Evolutionary conservation across 2,113 vertebrate species (phyloP).

Genomic region (Cygnus buccinator): DNA sequence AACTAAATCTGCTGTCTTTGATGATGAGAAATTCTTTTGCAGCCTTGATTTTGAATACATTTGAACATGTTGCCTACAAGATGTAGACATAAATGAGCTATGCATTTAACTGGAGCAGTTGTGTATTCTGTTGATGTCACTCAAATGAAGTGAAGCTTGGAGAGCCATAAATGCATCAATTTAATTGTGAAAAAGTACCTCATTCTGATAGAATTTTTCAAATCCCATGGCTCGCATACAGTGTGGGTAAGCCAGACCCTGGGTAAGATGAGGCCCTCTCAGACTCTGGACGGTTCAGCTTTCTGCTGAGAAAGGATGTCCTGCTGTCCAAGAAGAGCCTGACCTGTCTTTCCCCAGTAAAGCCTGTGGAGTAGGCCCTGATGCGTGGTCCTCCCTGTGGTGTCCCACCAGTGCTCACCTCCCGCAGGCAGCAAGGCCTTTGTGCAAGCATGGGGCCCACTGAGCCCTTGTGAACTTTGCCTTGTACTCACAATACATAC

Average conservation of each 20-base stretch:
- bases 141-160: not conserved
- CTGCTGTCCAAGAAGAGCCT: not conserved
- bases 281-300: not conserved
- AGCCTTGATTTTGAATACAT: slow-evolving; percentile 54
- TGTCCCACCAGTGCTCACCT: not conserved
- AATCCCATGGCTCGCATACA: not conserved
- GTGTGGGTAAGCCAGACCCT: rapidly evolving
- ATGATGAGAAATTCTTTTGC: slow-evolving; percentile 35
- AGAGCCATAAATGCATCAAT: not conserved
- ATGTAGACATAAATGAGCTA: slow-evolving; percentile 51
- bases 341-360: not conserved
- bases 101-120: slow-evolving; percentile 52
- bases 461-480: not conserved
- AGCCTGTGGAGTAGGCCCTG: rapidly evolving
- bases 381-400: not conserved
- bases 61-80: slow-evolving; percentile 55
- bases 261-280: not conserved
- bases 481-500: not conserved
- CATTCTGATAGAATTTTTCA: not conserved
- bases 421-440: not conserved
- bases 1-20: slow-evolving; percentile 49
- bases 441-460: not conserved
- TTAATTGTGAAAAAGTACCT: not conserved
- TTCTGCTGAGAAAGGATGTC: not conserved
- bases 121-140: slow-evolving; percentile 53